Evolutionary conservation across 2,113 vertebrate species (phyloP).

Genomic region (Rhinichthys klamathensis): DNA sequence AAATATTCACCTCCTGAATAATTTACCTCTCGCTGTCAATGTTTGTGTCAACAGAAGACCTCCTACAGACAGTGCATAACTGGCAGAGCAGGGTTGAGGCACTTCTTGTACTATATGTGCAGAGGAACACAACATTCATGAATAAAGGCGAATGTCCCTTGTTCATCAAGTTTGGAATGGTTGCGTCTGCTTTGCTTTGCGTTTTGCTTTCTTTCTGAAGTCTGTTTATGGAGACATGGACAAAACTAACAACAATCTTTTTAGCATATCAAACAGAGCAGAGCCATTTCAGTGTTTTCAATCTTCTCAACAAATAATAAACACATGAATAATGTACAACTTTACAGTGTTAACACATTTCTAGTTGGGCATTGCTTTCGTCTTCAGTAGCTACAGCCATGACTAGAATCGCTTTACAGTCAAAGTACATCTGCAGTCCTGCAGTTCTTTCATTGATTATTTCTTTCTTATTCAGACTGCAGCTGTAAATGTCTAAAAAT

Average conservation of each 20-base stretch:
- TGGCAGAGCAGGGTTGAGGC: slow-evolving; percentile 48
- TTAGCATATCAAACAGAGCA: slow-evolving; percentile 64
- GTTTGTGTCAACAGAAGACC: slow-evolving; percentile 55
- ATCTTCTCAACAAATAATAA: slow-evolving; percentile 61
- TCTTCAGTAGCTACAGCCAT: slow-evolving; percentile 52
- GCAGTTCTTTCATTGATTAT: not conserved
- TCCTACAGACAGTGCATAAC: not conserved
- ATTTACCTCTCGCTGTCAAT: slow-evolving; percentile 64
- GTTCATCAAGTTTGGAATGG: not conserved
- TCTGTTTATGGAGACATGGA: slow-evolving; percentile 33
- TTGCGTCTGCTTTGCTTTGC: slow-evolving; percentile 17
- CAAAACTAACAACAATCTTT: slow-evolving; percentile 44
- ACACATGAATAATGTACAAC: slow-evolving; percentile 69
- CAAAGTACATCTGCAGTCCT: not conserved
- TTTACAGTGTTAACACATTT: slow-evolving; percentile 56
- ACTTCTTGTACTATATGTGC: not conserved
- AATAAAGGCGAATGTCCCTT: not conserved
- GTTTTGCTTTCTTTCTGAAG: not conserved
- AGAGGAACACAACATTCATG: not conserved
- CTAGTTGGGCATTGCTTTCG: slow-evolving; percentile 64
- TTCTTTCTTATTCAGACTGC: not conserved
- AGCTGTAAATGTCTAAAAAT: not conserved
- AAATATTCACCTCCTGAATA: slow-evolving; percentile 72
- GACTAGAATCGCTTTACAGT: slow-evolving; percentile 7
- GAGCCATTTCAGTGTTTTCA: slow-evolving; percentile 52